Evolutionary conservation across 2,113 vertebrate genomes (phyloP).

Genomic region (Ophthalmolycus amberensis): DNA sequence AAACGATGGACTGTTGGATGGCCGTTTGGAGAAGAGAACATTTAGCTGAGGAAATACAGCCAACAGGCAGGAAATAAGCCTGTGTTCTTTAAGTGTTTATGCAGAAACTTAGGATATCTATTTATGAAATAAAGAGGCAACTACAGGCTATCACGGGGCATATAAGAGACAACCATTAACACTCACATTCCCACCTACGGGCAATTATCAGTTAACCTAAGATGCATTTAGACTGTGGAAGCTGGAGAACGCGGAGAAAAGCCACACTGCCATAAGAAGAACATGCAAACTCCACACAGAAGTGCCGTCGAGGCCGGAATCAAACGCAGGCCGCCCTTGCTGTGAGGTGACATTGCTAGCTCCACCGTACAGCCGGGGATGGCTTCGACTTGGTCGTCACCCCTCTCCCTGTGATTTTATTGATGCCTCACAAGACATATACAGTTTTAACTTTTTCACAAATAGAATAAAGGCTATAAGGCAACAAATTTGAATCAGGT

Average conservation of each 20-base stretch:
- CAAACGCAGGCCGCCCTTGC: background rate
- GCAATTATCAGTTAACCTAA: background rate
- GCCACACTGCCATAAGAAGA: background rate
- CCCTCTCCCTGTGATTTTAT: too few relatives aligned
- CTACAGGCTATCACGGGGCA: background rate
- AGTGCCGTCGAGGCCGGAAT: background rate
- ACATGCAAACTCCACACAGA: background rate
- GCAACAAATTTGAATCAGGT: background rate
- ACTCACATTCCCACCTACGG: background rate
- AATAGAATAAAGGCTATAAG: background rate
- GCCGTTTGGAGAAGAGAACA: conserved; percentile 20
- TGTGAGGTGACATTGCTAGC: background rate
- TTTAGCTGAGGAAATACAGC: conserved; percentile 50
- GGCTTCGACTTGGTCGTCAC: background rate
- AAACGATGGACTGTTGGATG: conserved; percentile 10
- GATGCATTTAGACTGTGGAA: background rate
- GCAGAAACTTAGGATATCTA: background rate
- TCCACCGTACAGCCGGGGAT: background rate
- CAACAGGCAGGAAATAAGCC: conserved; percentile 18
- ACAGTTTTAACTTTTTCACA: too few relatives aligned
- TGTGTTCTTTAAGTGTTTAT: background rate
- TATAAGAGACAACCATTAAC: background rate
- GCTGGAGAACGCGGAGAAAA: background rate
- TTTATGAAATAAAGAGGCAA: background rate
- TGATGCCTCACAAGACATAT: too few relatives aligned